A percentile compares a stretch with the other conserved stretches of the same genome.
phyloP scores from a whole-genome alignment of 2,113 vertebrate genomes.

The Saccopteryx bilineata region DNA sequence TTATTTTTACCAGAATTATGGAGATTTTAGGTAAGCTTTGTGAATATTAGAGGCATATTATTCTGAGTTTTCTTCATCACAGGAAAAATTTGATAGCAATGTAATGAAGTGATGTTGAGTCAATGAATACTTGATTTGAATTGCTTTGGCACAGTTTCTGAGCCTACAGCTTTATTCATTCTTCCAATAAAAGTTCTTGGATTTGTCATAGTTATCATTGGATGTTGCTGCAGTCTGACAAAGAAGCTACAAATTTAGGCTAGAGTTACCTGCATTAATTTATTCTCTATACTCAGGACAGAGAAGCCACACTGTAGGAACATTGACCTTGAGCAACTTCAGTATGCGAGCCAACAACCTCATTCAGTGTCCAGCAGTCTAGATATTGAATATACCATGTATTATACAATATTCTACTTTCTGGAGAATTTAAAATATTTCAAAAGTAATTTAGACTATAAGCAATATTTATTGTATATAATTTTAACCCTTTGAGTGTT shows the following conservation, averaged over 20 bases:
- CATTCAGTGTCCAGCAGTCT: background rate
- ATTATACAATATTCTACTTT: background rate
- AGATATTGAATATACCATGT: background rate
- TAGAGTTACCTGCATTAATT: background rate
- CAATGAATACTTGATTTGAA: background rate
- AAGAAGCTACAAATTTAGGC: background rate
- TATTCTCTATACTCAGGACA: background rate
- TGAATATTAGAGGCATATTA: background rate
- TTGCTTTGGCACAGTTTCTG: background rate
- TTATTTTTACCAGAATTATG: constrained; percentile 9
- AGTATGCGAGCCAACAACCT: background rate
- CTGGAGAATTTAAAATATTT: background rate
- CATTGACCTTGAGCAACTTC: background rate
- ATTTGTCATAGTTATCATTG: background rate
- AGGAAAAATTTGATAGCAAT: background rate
- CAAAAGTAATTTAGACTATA: background rate
- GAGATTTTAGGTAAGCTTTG: constrained; percentile 28
- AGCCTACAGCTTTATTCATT: background rate
- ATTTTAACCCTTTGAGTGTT: background rate
- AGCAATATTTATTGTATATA: background rate
- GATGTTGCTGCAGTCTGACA: background rate
- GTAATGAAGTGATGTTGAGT: background rate
- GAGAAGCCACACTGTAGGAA: background rate
- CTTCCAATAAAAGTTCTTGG: background rate
- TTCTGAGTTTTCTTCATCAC: background rate